These are phyloP conservation scores for Aptenodytes patagonicus DNA, from an alignment of 2,113 vertebrate genomes.

Conservation along the genomic window DNA sequence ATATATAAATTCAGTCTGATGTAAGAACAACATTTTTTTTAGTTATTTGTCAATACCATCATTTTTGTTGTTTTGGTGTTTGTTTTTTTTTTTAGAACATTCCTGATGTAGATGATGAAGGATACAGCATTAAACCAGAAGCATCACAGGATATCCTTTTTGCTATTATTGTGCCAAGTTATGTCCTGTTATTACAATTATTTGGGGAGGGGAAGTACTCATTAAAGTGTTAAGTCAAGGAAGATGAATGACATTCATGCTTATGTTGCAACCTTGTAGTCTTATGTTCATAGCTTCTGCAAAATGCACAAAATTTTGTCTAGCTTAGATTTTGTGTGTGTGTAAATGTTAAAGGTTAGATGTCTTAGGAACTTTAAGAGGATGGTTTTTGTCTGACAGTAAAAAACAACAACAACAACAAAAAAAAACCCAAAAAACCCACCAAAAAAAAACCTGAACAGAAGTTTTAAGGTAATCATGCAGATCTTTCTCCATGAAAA, in stretches of 20 bases:
- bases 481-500: background rate
- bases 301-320: background rate
- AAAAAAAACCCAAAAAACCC: too few relatives aligned
- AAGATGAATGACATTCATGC: background rate
- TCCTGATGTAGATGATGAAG: constrained; percentile 91
- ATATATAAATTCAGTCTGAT: background rate
- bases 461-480: background rate
- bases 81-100: constrained; percentile 79
- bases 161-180: background rate
- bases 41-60: background rate
- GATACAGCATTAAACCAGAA: constrained; percentile 92
- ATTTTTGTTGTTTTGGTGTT: background rate
- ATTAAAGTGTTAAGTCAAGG: background rate
- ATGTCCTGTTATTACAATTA: background rate
- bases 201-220: background rate
- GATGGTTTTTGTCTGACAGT: background rate
- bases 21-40: background rate
- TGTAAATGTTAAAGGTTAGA: background rate
- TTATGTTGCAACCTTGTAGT: background rate
- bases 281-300: background rate
- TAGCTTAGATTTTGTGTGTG: background rate
- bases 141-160: constrained; percentile 88
- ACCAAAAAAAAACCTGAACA: background rate
- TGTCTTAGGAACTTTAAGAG: background rate
- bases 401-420: background rate